Evolutionary conservation across 2,888 invertebrate species (phyloP), one percentile per base, ranked within the genome.

Genomic region (Trachelus iudaicus): DNA sequence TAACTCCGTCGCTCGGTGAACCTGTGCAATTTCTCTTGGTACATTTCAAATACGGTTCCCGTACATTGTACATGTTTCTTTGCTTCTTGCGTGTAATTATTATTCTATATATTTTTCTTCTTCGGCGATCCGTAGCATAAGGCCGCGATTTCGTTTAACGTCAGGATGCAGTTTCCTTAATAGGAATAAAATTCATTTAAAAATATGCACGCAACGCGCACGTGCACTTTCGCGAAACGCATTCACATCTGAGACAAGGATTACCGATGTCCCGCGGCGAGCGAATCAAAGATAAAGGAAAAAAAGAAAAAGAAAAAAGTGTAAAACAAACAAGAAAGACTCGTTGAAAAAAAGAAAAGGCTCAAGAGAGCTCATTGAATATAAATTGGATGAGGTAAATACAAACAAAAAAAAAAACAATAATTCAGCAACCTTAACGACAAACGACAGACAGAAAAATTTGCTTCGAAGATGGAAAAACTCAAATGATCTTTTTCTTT

Each of bases 341-440:
- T 56, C 56, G 2, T 23, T 23, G 23, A 56, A 23, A 56, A 56
- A 23, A 23, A 23, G 23, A 23, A 56, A 56, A 56, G 2, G 56
- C 23, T 56, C 1, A 9, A 15, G 4, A 23, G 23, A 56, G 23
- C 9, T 9, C 23, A 9, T 23, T 23, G 23, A 9, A 56, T 56
- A 56, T 23, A 56, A 56, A 9, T 56, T 9, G 9, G 23, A 23
- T 23, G 4, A 37, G 15, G 13, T 56, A 6, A 6, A 6, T 40
- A 35, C 40, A 2, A 40, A 1, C n/a, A 4, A 40, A 4, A 23
- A 15, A 40, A 40, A 6, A 23, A 56, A 23, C 23, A 56, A 56
- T 56, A 56, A 76, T 76, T 68, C 69, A 15, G 75, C 37, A n/a
- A 15, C 35, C 73, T 75, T 30, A 15, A 56, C 34, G 31, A 56